Base-by-base conservation (phyloP, 2,888 invertebrate genomes). In the Acutogordius australiensis region DNA sequence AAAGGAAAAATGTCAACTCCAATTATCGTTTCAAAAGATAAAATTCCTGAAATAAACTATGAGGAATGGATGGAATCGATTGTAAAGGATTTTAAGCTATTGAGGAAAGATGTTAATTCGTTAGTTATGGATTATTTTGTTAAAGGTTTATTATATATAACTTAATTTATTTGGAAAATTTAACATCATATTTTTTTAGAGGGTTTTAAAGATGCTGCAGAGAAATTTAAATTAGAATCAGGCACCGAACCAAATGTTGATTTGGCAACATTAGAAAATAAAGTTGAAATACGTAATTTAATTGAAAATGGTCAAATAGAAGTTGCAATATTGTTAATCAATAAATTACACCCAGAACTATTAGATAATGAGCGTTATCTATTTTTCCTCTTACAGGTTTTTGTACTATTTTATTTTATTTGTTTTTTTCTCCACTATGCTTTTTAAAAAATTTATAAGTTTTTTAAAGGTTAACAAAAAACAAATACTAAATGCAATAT, bases 211-310 rank as follows among this genome's bases (percentile, higher is more conserved):
- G 94, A 94, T 70, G 91, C 91, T 1, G 91, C 91, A 0, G 81
- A 91, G 66, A 90, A 88, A 70, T 91, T 94, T 70, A 82, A 87
- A 70, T 78, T 82, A 66, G 94, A 94, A 71, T 86, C 90, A 2
- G 88, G 90, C 0, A 77, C 84, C 1, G 78, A 78, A 60, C 81
- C 82, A 0, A 77, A 78, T 1, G 77, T 57, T 57, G 29, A 57
- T 57, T 13, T 30, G 13, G 28, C 2, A 2, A 2, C 18, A n/a
- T 18, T 60, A 28, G 58, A 60, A 26, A 26, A 18, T 2, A 21
- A 23, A 8, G 28, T 60, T 26, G 21, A 58, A 2, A 61, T 94
- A 65, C 77, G 90, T 59, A 86, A 87, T 69, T 85, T 87, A 0
- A 86, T 94, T 58, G 87, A 90, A 70, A 81, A 78, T 65, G 91